These are phyloP conservation scores for Drosophila yooni DNA, from an alignment of 2,888 invertebrate genomes.

Conservation along the genomic window DNA sequence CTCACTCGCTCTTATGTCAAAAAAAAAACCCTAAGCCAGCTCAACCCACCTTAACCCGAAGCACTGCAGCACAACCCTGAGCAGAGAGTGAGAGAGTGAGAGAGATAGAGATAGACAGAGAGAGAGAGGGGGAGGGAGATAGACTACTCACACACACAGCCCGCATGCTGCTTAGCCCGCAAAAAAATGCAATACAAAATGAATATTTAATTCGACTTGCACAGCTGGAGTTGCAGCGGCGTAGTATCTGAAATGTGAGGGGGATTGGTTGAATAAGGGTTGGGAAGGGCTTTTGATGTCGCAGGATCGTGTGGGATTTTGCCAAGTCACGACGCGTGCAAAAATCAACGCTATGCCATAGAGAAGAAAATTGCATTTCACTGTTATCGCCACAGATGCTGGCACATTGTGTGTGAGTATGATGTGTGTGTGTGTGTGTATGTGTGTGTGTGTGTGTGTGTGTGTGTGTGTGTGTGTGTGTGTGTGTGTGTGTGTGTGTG, in stretches of 20 bases:
- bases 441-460: constrained; percentile 9
- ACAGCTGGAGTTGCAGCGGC: constrained; percentile 8
- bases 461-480: constrained; percentile 16
- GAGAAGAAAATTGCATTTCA: constrained; percentile 74
- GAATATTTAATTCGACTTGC: constrained; percentile 69
- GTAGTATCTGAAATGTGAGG: background rate
- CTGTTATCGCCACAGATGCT: constrained; percentile 57
- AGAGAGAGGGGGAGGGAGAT: background rate
- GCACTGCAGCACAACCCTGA: constrained; percentile 1
- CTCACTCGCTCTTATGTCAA: constrained; percentile 19
- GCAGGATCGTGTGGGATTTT: constrained; percentile 21
- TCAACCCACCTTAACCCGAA: background rate
- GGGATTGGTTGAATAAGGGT: background rate
- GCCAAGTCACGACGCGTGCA: constrained; percentile 57
- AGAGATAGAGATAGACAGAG: background rate
- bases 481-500: constrained; percentile 5
- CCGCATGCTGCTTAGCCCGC: constrained; percentile 37
- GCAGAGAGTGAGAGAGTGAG: background rate
- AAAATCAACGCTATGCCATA: constrained; percentile 74
- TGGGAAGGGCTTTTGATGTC: constrained; percentile 1
- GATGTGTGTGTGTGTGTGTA: constrained; percentile 16
- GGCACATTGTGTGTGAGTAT: constrained; percentile 13
- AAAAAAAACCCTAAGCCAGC: background rate
- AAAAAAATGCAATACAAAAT: constrained; percentile 76
- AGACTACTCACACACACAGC: background rate